Percentiles rank a stretch among this genome's conserved stretches.
Evolutionary conservation across 2,888 invertebrate species (phyloP).

Genomic region (Pyrgus malvae): DNA sequence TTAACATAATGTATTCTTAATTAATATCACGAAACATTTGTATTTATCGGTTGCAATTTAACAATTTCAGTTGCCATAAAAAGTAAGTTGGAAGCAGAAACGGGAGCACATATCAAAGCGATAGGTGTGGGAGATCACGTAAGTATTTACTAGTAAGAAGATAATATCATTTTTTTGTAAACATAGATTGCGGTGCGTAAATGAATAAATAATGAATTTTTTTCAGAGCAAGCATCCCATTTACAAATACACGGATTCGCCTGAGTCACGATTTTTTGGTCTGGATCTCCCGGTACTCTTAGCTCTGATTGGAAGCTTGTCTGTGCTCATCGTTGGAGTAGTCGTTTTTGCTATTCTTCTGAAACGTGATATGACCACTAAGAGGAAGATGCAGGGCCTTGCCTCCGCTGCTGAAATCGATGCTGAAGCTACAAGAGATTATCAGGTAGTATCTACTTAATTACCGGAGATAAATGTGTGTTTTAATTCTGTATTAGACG

Average conservation of each 20-base stretch:
- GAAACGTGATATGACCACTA: slow-evolving; percentile 87
- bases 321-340: slow-evolving; percentile 63
- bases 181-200: no score
- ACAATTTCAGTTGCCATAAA: slow-evolving; percentile 79
- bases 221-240: slow-evolving; percentile 66
- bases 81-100: slow-evolving; percentile 83
- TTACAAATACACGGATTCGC: slow-evolving; percentile 50
- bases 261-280: slow-evolving; percentile 52
- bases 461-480: no score
- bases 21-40: no score
- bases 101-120: slow-evolving; percentile 86
- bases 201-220: no score
- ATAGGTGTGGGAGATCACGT: slow-evolving; percentile 91
- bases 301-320: slow-evolving; percentile 62
- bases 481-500: no score
- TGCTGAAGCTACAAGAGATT: slow-evolving; percentile 94
- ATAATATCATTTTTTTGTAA: no score
- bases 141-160: no score
- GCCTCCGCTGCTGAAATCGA: slow-evolving; percentile 84
- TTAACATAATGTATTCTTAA: not conserved
- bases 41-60: not conserved
- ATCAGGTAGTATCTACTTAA: slow-evolving; percentile 87
- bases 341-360: slow-evolving; percentile 81
- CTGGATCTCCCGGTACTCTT: slow-evolving; percentile 61
- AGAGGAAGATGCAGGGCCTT: slow-evolving; percentile 91